These are phyloP conservation scores for Actinernus sp. DNA, from an alignment of 92 coral and sea anemone genomes.

Conservation along the genomic window DNA sequence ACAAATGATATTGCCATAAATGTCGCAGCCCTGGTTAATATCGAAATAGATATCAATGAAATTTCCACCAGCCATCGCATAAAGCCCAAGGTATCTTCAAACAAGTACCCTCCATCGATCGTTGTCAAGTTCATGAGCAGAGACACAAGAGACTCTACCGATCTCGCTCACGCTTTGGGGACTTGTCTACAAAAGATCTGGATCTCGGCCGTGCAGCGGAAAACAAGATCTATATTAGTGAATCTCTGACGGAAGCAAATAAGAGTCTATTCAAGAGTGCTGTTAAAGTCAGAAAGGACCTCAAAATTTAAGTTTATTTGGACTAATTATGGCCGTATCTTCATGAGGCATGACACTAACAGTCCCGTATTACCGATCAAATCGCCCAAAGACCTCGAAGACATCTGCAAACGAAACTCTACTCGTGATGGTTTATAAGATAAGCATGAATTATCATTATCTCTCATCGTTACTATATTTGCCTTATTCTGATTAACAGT, in stretches of 20 bases:
- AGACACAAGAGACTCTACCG: conserved; percentile 3
- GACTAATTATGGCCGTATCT: neutral
- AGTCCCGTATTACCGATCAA: no score
- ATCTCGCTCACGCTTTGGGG: neutral
- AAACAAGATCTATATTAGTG: neutral
- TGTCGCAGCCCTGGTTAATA: neutral
- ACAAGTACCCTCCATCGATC: neutral
- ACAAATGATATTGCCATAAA: neutral
- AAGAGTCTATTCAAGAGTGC: neutral
- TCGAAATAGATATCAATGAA: neutral
- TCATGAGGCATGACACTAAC: no score
- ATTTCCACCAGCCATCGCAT: conserved; percentile 1
- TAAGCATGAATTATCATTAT: no score
- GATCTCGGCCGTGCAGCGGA: conserved; percentile 1
- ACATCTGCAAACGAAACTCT: no score
- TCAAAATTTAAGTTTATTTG: neutral
- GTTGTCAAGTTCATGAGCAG: neutral
- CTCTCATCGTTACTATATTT: no score
- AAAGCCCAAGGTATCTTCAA: neutral
- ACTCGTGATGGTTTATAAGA: no score
- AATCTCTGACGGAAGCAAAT: neutral
- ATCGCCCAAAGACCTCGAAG: no score
- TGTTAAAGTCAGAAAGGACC: neutral
- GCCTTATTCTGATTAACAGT: no score
- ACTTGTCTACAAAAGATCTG: neutral